Conservation (phyloP, 1,140 invertebrate genomes). For the Hirudo medicinalis region DNA sequence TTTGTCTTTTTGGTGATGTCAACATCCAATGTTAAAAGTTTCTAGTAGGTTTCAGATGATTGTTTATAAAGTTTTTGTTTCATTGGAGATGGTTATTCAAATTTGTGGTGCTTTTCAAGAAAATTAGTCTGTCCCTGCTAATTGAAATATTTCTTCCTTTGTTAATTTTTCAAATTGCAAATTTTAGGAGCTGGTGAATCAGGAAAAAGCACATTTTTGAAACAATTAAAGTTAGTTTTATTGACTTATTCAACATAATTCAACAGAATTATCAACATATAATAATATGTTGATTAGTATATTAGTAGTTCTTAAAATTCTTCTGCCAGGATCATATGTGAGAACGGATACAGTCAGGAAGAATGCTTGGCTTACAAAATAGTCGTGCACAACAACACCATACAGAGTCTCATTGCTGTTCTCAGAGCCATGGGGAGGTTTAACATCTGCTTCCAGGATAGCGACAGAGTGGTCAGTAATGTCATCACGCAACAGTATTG, state of each 20-base stretch:
- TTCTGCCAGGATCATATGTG: conserved; percentile 61
- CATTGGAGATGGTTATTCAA: too few relatives aligned
- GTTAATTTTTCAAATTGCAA: conserved; percentile 37
- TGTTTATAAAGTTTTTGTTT: not conserved
- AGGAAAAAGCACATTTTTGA: conserved; percentile 84
- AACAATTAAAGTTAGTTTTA: conserved; percentile 75
- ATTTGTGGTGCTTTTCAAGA: not conserved
- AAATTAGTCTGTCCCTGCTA: not conserved
- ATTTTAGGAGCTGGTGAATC: conserved; percentile 54
- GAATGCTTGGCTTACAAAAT: conserved; percentile 77
- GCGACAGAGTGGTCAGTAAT: conserved; percentile 52
- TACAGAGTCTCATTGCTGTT: conserved; percentile 69
- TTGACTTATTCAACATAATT: too few relatives aligned
- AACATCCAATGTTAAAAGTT: not conserved
- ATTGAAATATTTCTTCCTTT: conserved; percentile 11
- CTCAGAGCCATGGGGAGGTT: conserved; percentile 76
- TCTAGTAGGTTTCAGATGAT: not conserved
- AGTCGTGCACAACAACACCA: conserved; percentile 71
- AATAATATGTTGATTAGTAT: not conserved
- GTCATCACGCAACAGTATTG: not conserved
- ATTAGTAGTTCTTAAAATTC: not conserved
- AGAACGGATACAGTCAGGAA: conserved; percentile 71
- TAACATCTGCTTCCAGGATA: conserved; percentile 68
- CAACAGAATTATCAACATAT: too few relatives aligned
- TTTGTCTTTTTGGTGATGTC: not conserved